These are phyloP conservation scores for Catharus minimus DNA, from an alignment of 2,113 vertebrate genomes.

Conservation along the genomic window DNA sequence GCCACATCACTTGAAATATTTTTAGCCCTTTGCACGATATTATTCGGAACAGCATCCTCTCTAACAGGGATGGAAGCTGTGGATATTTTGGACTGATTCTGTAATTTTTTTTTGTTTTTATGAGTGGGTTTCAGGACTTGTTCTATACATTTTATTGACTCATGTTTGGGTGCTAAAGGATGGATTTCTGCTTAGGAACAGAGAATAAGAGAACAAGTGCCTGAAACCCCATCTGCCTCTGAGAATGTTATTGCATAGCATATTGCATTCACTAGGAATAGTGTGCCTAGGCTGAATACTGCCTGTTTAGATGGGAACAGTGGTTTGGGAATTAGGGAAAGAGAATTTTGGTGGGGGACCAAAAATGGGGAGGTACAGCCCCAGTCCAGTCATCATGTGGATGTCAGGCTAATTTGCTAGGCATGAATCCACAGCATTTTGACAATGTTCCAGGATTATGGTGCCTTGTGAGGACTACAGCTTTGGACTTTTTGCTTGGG, in stretches of 20 bases:
- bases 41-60: background rate
- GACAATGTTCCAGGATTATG: rapidly evolving
- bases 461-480: background rate
- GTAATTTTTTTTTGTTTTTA: background rate
- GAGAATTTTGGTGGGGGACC: background rate
- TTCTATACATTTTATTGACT: background rate
- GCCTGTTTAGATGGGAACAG: background rate
- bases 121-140: background rate
- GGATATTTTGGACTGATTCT: background rate
- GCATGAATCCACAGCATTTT: background rate
- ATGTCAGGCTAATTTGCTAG: background rate
- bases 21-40: background rate
- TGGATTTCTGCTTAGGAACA: background rate
- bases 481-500: background rate
- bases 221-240: background rate
- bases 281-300: rapidly evolving
- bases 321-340: background rate
- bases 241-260: background rate
- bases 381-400: background rate
- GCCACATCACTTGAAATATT: background rate
- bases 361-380: background rate
- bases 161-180: background rate
- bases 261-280: too few species aligned
- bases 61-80: background rate
- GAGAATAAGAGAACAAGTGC: background rate